phyloP scores from a whole-genome alignment of 1,140 invertebrate species.

The Globodera rostochiensis region DNA sequence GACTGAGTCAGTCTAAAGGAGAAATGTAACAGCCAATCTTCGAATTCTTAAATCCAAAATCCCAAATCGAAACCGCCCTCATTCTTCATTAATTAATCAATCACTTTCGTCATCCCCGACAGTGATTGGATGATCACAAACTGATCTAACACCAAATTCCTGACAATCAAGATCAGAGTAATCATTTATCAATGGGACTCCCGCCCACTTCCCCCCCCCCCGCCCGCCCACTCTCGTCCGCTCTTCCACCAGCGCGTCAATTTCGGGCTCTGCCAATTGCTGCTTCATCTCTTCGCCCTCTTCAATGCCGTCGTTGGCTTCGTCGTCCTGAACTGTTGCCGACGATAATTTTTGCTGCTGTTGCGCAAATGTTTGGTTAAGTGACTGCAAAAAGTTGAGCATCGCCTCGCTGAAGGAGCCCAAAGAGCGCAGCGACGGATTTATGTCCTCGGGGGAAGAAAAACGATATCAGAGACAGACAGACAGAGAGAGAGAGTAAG shows the following conservation, averaged over 20 bases:
- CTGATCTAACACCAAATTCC: too few species aligned
- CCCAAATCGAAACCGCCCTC: too few species aligned
- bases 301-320: slow-evolving; percentile 21
- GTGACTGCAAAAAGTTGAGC: slow-evolving; percentile 9
- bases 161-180: neutral
- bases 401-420: slow-evolving; percentile 26
- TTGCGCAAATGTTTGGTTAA: slow-evolving; percentile 18
- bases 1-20: too few species aligned
- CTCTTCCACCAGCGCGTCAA: slow-evolving; percentile 32
- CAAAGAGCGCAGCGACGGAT: slow-evolving; percentile 16
- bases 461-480: neutral
- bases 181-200: neutral
- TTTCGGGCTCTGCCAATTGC: slow-evolving; percentile 36
- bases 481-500: neutral
- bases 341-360: neutral
- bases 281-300: slow-evolving; percentile 13
- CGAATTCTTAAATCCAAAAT: too few species aligned
- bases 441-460: slow-evolving; percentile 10
- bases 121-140: too few species aligned
- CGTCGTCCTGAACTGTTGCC: neutral
- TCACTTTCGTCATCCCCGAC: too few species aligned
- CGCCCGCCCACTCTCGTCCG: slow-evolving; percentile 15
- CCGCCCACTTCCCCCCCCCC: neutral
- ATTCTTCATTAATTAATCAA: too few species aligned
- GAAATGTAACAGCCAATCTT: too few species aligned